A percentile compares a stretch with the other conserved stretches of the same genome.
Conservation (phyloP, 2,888 invertebrate genomes). For the Pandemis heparana region DNA sequence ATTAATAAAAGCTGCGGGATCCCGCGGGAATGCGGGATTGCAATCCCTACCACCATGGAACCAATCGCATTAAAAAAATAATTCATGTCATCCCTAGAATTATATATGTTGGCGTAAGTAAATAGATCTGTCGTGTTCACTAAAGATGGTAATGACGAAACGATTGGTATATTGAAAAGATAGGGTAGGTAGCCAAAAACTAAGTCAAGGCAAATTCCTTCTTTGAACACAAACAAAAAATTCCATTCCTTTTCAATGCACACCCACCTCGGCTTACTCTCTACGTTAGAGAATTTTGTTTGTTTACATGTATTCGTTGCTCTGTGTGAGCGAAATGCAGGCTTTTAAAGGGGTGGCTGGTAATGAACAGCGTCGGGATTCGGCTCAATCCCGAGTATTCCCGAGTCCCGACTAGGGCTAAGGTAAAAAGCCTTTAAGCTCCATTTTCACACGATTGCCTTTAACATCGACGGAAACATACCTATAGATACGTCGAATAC, state of each 20-base stretch:
- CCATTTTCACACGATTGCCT: conserved; percentile 53
- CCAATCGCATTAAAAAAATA: no score
- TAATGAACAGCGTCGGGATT: conserved; percentile 73
- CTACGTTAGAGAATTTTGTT: conserved; percentile 4
- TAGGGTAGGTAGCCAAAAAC: no score
- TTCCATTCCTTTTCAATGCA: background rate
- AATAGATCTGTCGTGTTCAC: background rate
- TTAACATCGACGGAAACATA: conserved; percentile 26
- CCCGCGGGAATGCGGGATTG: no score
- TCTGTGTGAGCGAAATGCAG: conserved; percentile 57
- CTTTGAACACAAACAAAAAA: background rate
- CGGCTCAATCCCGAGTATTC: conserved; percentile 62
- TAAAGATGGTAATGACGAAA: no score
- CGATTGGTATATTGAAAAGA: no score
- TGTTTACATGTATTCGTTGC: conserved; percentile 52
- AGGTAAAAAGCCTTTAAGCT: conserved; percentile 74
- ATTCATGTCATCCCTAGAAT: no score
- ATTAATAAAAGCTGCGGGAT: no score
- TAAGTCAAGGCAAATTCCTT: no score
- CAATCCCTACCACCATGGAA: no score
- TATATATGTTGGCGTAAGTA: no score
- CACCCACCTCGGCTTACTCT: background rate
- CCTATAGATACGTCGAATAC: conserved; percentile 8
- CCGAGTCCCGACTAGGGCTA: conserved; percentile 59
- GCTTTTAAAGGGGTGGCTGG: conserved; percentile 72